A percentile compares a stretch with the other conserved stretches of the same genome.
Evolutionary conservation across 2,113 vertebrate species (phyloP).

Genomic region (Clarias magur): DNA sequence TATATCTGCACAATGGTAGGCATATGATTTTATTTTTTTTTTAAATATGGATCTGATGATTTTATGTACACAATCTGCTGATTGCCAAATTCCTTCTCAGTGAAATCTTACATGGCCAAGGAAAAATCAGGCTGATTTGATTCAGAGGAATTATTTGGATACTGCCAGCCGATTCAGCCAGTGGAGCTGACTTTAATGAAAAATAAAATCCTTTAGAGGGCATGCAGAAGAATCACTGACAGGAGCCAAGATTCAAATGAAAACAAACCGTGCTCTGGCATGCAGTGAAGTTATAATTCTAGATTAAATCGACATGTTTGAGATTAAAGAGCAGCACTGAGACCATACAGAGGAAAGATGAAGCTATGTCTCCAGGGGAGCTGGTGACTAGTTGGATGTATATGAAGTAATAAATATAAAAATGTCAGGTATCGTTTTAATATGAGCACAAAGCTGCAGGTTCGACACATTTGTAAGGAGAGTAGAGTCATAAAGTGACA

Average conservation of each 20-base stretch:
- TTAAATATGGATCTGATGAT: background rate
- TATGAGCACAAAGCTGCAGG: background rate
- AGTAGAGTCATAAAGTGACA: background rate
- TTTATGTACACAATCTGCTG: background rate
- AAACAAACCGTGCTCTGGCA: conserved; percentile 11
- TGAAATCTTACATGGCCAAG: background rate
- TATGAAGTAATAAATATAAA: background rate
- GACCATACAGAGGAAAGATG: background rate
- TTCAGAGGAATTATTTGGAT: no score
- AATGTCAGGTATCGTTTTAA: background rate
- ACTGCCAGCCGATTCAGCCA: background rate
- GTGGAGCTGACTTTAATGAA: background rate
- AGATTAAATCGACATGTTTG: background rate
- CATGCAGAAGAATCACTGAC: background rate
- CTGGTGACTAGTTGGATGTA: background rate
- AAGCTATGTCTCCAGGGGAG: background rate
- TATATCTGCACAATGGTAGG: background rate
- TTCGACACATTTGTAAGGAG: background rate
- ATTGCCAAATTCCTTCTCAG: background rate
- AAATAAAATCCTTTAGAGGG: background rate
- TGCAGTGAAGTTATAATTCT: conserved; percentile 5
- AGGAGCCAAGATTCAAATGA: background rate
- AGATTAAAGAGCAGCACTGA: background rate
- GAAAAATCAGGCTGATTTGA: background rate
- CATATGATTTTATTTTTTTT: background rate